Evolutionary conservation across 2,888 invertebrate species (phyloP), one percentile per base, ranked within the genome.

Genomic region (Lasius platythorax): DNA sequence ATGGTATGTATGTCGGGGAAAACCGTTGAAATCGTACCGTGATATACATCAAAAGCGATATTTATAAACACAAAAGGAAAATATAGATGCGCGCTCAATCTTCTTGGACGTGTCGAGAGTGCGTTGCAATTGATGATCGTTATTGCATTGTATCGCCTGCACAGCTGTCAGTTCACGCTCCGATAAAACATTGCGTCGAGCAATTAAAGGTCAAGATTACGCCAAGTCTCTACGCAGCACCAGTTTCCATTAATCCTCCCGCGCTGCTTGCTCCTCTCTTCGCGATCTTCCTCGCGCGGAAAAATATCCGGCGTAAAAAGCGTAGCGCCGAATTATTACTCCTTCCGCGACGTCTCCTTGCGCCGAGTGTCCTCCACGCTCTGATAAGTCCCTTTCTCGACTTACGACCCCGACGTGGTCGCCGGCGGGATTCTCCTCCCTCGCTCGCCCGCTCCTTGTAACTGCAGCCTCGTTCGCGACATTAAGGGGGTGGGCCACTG

Each of bases 331-430:
- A 81, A 85, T 87, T 83, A 74, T 82, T 78, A 85, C 76, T 79
- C 85, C 86, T 84, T 83, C 74, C 72, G 67, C 61, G 83, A 81
- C 68, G 73, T 76, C 82, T 87, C 82, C 78, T 74, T 43, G 43
- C 61, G 58, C 66, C 72, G 56, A 74, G 76, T 88, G 82, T 86
- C 85, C 86, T 87, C 87, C 87, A 90, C 89, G 89, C 91, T 91
- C 89, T 90, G 91, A 90, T 90, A 90, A 90, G 79, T 83, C 66
- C 84, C 84, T 83, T 61, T 84, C 73, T 70, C 79, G 79, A 63
- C 72, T 72, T 61, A 61, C 72, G 37, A 79, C 33, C 70, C 70
- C 70, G 61, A 46, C 4, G 76, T 28, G 66, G 70, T 46, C 58
- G 79, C 72, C 28, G 72, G 15, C 58, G 46, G n/a, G 33, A 70